Base-by-base conservation (phyloP, 2,797 vertebrate genomes). In the Pyrocephalus nanus region DNA sequence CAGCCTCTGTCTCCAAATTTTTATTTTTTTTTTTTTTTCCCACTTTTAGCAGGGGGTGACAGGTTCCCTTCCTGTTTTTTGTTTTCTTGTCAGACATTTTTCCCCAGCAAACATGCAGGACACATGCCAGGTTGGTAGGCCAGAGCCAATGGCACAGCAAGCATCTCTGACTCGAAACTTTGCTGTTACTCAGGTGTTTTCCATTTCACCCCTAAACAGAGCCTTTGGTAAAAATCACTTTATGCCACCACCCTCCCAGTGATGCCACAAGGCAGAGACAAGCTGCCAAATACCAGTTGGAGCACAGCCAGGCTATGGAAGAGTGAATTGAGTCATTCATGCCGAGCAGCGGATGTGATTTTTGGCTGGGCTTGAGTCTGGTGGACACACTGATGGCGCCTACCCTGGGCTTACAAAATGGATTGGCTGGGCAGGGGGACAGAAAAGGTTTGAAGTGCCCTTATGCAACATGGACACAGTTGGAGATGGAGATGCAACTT, bases 121-220 rank as follows among this genome's bases (percentile, higher is more conserved):
- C 45, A 75, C 17, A 18, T 60, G 91, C 81, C 80, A 92, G 72
- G n/a, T 90, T 90, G 65, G 62, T 86, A 91, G 60, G 53, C 45
- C 15, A 19, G 11, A 88, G 42, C 29, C 77, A 58, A 30, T 86
- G 66, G 86, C 80, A 87, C 4, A 3, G 57, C 29, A 67, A 87
- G 29, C 23, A 61, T 79, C 67, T 88, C 88, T 85, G 71, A 90
- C 88, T 96, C 83, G 92, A 85, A 95, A 81, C 76, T 92, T 93
- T 14, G 4, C 38, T 53, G 10, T 60, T 92, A 57, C 53, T 73
- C 42, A 79, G 55, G 51, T 8, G 6, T 86, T 93, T 92, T 94
- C 45, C 77, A 71, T 81, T 76, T 88, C 51, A 53, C 36, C 1
- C 2, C 74, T 70, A n/a, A 94, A 92, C 67, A 75, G 69, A 95